A percentile compares a stretch with the other conserved stretches of the same genome.
Conservation (phyloP, 1,140 invertebrate genomes). For the Trachymyrmex cornetzi region DNA sequence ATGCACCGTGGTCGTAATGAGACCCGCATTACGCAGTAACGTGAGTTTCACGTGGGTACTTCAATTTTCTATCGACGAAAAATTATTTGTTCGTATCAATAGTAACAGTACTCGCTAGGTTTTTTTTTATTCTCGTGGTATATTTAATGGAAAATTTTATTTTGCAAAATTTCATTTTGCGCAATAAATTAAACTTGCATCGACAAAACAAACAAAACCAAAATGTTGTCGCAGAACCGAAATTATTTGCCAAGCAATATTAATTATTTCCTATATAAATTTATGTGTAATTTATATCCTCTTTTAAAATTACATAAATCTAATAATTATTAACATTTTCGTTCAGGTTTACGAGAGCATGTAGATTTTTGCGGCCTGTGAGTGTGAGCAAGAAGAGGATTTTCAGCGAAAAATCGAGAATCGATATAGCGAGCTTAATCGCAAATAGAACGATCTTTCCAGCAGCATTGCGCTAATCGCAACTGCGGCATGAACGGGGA, state of each 20-base stretch:
- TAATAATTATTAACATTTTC: slow-evolving; percentile 15
- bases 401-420: slow-evolving; percentile 43
- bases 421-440: slow-evolving; percentile 47
- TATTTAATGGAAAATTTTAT: background rate
- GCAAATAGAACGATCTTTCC: slow-evolving; percentile 31
- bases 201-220: background rate
- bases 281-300: background rate
- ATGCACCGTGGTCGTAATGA: slow-evolving; percentile 36
- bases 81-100: background rate
- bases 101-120: background rate
- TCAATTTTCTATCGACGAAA: background rate
- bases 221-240: background rate
- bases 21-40: slow-evolving; percentile 31
- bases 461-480: slow-evolving; percentile 9
- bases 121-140: background rate
- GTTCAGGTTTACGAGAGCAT: background rate
- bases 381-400: background rate
- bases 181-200: background rate
- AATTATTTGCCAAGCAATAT: background rate
- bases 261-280: background rate
- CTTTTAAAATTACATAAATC: background rate
- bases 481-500: slow-evolving; percentile 2
- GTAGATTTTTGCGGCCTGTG: background rate
- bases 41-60: slow-evolving; percentile 18
- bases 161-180: background rate